Percentiles rank a stretch among this genome's conserved stretches.
phyloP scores from a whole-genome alignment of 2,797 vertebrate genomes.

The Tarsius wallacei region DNA sequence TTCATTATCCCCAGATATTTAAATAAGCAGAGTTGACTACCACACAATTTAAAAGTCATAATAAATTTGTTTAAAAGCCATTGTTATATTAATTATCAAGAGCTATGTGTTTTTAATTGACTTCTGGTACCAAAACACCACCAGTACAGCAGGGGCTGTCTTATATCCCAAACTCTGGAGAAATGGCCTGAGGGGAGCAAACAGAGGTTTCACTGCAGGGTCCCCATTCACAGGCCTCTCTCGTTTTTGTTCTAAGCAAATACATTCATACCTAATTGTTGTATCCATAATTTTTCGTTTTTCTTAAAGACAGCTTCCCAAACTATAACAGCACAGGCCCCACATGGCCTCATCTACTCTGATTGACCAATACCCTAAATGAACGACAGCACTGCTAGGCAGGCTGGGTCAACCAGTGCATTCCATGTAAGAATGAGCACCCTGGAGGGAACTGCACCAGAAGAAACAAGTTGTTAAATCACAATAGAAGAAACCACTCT shows the following conservation, averaged over 20 bases:
- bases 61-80: background rate
- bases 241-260: constrained; percentile 11
- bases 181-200: background rate
- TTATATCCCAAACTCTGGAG: background rate
- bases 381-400: background rate
- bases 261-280: background rate
- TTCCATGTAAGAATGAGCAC: background rate
- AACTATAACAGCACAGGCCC: background rate
- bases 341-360: background rate
- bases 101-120: background rate
- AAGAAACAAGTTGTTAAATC: background rate
- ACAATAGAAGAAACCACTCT: background rate
- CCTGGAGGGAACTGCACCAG: background rate
- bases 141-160: too few species aligned
- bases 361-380: background rate
- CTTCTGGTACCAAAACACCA: background rate
- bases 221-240: background rate
- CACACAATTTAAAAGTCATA: constrained; percentile 50
- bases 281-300: background rate
- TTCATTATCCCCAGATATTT: constrained; percentile 13
- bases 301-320: constrained; percentile 9
- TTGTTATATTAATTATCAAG: background rate
- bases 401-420: background rate
- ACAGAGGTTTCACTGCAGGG: background rate
- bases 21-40: constrained; percentile 27